Percentiles rank a stretch among this genome's conserved stretches.
These are phyloP conservation scores for Beroe forskalii DNA, from an alignment of 37 sponge, comb jelly and placozoan genomes.

Conservation along the genomic window DNA sequence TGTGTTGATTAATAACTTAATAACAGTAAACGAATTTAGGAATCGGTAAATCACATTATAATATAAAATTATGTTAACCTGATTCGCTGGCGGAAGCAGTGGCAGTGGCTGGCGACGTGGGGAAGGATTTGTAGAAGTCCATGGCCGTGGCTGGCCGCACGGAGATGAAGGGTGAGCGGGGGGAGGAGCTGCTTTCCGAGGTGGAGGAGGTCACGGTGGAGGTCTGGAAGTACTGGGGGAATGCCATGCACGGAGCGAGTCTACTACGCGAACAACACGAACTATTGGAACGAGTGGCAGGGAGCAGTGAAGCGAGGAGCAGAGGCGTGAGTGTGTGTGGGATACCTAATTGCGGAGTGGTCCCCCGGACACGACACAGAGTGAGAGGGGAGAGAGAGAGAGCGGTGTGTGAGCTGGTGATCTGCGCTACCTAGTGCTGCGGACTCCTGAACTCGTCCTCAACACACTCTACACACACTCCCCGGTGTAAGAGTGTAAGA, in stretches of 20 bases:
- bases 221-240: constrained; percentile 40
- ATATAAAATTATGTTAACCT: constrained; percentile 58
- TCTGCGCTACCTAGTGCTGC: constrained; percentile 49
- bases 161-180: constrained; percentile 30
- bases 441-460: too few species aligned
- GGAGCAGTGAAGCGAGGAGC: neutral
- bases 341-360: neutral
- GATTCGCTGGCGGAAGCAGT: constrained; percentile 33
- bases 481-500: too few species aligned
- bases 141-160: constrained; percentile 32
- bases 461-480: too few species aligned
- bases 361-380: neutral
- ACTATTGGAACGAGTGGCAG: neutral
- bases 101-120: neutral
- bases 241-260: neutral
- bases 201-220: constrained; percentile 8
- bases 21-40: constrained; percentile 53
- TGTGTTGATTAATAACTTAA: constrained; percentile 60
- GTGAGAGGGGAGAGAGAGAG: neutral
- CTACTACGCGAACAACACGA: neutral
- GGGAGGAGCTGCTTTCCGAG: neutral
- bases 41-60: constrained; percentile 45
- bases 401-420: constrained; percentile 37
- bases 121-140: constrained; percentile 58
- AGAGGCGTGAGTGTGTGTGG: neutral